Base-by-base conservation (phyloP, 2,888 invertebrate genomes). In the Eustalomyia histrio region DNA sequence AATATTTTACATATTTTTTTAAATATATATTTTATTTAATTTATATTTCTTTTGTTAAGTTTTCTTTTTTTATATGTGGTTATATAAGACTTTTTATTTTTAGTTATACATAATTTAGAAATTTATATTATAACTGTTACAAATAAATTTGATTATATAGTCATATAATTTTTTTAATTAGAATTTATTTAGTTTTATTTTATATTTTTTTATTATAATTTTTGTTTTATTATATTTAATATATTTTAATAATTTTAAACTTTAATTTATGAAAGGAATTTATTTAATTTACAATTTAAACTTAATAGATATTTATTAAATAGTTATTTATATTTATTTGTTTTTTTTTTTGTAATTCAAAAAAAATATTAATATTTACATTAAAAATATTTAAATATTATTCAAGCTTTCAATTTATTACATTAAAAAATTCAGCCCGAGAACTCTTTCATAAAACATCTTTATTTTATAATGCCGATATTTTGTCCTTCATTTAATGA, bases 141-240 rank as follows among this genome's bases (percentile, higher is more conserved):
- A 78, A 82, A 80, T 80, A 79, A 72, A 83, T 79, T 86, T 84
- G 84, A 81, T 78, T 75, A 76, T 60, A 75, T 81, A 74, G 43
- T 21, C 67, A 39, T 60, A 50, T 47, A n/a, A 14, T 16, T 24
- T 35, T 61, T 75, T 33, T 69, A 58, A 43, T 60, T n/a, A 39
- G 10, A 14, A 39, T 72, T 63, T 50, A 43, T 57, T 65, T 57
- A 71, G 61, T 29, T 72, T 24, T 58, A 16, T 16, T 60, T 58
- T 50, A 52, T 2, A 39, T 76, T 43, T 75, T 60, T 67, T 71
- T 69, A 21, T 58, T 57, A 29, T 14, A 33, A 57, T 76, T 57
- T 52, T 65, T 61, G 43, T 53, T 43, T 24, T 21, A 52, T 61
- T 52, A 57, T 55, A 39, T 21, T 53, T 76, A n/a, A 9, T 57